These are phyloP conservation scores for Perca schrenkii DNA, from an alignment of 2,113 vertebrate species.

Conservation along the genomic window DNA sequence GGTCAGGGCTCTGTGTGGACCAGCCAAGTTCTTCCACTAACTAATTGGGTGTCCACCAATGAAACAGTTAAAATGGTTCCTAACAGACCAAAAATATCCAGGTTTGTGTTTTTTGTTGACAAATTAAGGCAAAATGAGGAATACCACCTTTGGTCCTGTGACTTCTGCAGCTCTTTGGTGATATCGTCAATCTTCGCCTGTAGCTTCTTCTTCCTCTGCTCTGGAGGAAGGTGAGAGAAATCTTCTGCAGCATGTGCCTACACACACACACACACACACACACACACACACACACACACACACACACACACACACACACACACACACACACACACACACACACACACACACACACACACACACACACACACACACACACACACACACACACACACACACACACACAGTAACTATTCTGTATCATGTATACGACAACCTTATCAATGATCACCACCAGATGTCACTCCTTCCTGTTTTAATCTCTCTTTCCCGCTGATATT, in stretches of 20 bases:
- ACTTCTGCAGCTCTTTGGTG: conserved; percentile 91
- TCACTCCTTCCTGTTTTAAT: conserved; percentile 31
- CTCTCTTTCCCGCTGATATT: neutral
- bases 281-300: conserved; percentile 16
- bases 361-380: conserved; percentile 5
- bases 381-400: conserved; percentile 16
- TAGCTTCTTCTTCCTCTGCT: conserved; percentile 82
- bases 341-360: conserved; percentile 7
- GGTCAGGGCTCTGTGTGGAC: neutral
- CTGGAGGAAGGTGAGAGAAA: conserved; percentile 82
- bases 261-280: conserved; percentile 41
- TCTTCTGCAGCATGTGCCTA: conserved; percentile 75
- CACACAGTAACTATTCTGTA: neutral
- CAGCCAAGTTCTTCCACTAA: neutral
- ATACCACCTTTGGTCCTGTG: conserved; percentile 91
- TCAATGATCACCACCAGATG: conserved; percentile 53
- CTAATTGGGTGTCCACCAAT: neutral
- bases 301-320: conserved; percentile 5
- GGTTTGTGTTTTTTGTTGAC: too few species aligned
- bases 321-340: conserved; percentile 23
- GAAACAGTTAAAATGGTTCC: neutral
- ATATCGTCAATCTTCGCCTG: conserved; percentile 87
- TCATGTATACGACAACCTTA: neutral
- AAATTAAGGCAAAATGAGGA: neutral
- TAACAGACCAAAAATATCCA: neutral